Base-by-base conservation (phyloP, 2,113 vertebrate genomes). In the Serilophus lunatus region DNA sequence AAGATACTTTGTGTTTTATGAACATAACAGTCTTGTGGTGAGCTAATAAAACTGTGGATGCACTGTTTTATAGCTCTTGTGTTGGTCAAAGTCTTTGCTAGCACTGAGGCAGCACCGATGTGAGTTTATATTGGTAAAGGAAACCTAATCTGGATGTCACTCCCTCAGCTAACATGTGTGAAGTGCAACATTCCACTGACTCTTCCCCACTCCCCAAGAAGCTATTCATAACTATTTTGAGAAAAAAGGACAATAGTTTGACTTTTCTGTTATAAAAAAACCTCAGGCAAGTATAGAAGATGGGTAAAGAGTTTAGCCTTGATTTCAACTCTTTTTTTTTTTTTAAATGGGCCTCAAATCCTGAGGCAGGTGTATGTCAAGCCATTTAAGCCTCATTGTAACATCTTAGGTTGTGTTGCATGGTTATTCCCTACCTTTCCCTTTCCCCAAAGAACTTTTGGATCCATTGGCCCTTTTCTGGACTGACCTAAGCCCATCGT, bases 401-500 rank as follows among this genome's bases (percentile, higher is more conserved):
- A 12, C n/a, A 16, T 42, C 49, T 80, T 15, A 9, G 2, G 0
- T 6, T 23, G 33, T 28, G 33, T 33, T 60, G 17, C 2, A 0
- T 1, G 3, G 40, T 36, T 64, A 10, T 56, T 24, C 33, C 29
- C 33, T 42, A 4, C 38, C 42, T 50, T 72, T 88, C 45, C 54
- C 3, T 7, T 57, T 79, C 18, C 44, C 28, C 1, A 0, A 10
- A 36, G 44, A 57, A 29, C 40, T 83, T 83, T 12, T 33, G 31
- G 25, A 22, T 80, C 28, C 71, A 0, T n/a, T 35, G 26, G 6
- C 51, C 1, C 1, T 22, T 68, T 82, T 82, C 29, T 14, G 44
- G n/a, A 10, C 23, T 29, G 9, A 45, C 18, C 42, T 23, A 18
- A 63, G 8, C 7, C 31, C 0, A 0, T 42, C 23, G 5, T 44